Evolutionary conservation across 35 echinoderm and acorn worm species (phyloP), one percentile per base, ranked within the genome.

Genomic region (Heliocidaris tuberculata): DNA sequence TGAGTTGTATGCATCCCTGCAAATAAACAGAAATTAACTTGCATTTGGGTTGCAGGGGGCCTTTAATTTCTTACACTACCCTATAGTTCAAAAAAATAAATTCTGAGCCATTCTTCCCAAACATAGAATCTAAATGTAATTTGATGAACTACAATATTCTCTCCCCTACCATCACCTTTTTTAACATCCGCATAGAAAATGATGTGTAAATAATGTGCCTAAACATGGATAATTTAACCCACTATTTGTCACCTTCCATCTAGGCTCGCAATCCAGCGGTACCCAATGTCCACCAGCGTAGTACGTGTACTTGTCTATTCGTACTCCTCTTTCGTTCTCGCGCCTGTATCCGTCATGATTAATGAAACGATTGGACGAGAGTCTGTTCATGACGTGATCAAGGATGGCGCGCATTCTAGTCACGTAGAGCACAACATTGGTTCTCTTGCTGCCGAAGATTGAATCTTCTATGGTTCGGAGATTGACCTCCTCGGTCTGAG

Each of bases 341-440:
- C 31, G 27, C 49, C 90, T 48, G 90, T 50, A 92, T 47, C n/a
- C 90, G 15, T 48, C 90, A 27, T 92, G 42, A n/a, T 92, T 92
- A 27, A 92, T 48, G 29, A 47, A 92, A 56, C 90, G 90, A 48
- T 13, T 56, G 49, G 42, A 92, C 9, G 42, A 47, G 19, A 50
- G 90, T 88, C 86, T 88, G 29, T 56, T 48, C 42, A 48, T 48
- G 15, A 92, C 48, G n/a, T 30, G 27, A 13, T 30, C 27, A 4
- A 92, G 13, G 90, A 92, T 92, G 90, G 90, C 42, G 90, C 90
- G 90, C 90, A 92, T 56, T 30, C 90, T 92, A 19, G 47, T 47
- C 31, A 92, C 90, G 27, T 92, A 92, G 6, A 48, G 90, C 49
- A 56, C 42, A 9, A 92, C 49, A 30, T 32, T 48, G 2, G 42